Base-by-base conservation (phyloP, 2,113 vertebrate species). In the Bubalus kerabau region DNA sequence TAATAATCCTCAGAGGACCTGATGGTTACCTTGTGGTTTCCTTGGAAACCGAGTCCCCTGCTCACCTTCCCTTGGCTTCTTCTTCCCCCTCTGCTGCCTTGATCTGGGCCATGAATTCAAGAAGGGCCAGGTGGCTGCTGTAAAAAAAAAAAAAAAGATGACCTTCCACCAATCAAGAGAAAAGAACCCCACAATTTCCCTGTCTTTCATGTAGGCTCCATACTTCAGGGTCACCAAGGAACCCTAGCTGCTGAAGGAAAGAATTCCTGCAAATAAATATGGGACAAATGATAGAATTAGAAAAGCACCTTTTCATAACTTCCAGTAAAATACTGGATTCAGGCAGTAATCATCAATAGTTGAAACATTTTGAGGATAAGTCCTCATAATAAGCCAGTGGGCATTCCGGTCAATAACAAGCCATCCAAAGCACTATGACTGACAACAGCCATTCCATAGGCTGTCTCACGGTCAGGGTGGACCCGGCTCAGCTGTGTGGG, bases 31-130 rank as follows among this genome's bases (percentile, higher is more conserved):
- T 89, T 26, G 78, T 24, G 4, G 95, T 98, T 95, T 92, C 97
- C 97, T 83, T 93, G 91, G 97, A 94, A 98, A 98, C 96, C n/a
- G 17, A 86, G 43, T 71, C 87, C 64, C 56, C 62, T 10, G 26
- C 57, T 95, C 85, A 92, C n/a, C 91, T 76, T 91, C 81, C 62
- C 64, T 59, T 3, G 7, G 19, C 14, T 10, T 28, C 40, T 57
- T 82, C 57, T 46, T 67, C 46, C 17, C 62, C 59, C 56, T 82
- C 87, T 81, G 71, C 48, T 2, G 7, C n/a, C 50, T 94, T 46
- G 48, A 80, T 90, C n/a, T 52, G 81, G 76, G 57, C 36, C 80
- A 23, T 0, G 21, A 52, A 48, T 28, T 74, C 50, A 89, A 67
- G 74, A 64, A 40, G 11, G 10, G 56, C 46, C 19, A 50, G 43